A percentile compares a stretch with the other conserved stretches of the same genome.
phyloP scores from a whole-genome alignment of 2,113 vertebrate species.

The Ctenodactylus gundi region DNA sequence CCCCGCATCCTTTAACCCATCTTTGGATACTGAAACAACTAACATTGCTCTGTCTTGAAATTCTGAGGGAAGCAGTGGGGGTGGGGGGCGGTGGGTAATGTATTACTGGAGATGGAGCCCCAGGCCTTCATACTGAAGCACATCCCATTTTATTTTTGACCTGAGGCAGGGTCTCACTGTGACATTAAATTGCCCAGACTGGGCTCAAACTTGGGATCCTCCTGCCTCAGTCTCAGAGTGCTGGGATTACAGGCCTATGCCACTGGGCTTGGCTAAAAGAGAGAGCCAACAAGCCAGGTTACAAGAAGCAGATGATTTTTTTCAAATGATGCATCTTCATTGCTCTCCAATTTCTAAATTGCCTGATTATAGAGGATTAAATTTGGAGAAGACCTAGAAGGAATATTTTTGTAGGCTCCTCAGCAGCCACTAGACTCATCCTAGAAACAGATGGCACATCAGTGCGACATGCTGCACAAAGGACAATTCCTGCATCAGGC shows the following conservation, averaged over 20 bases:
- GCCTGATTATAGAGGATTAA: not conserved
- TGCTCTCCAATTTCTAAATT: not conserved
- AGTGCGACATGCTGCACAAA: constrained; percentile 43
- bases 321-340: not conserved
- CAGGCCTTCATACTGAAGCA: no score
- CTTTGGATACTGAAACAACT: not conserved
- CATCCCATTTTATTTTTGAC: no score
- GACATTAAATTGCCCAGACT: no score
- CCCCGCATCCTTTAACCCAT: not conserved
- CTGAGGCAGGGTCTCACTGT: no score
- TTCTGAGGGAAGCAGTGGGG: not conserved
- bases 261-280: no score
- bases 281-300: not conserved
- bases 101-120: no score
- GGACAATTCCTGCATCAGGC: constrained; percentile 34
- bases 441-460: constrained; percentile 75
- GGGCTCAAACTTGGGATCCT: no score
- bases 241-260: no score
- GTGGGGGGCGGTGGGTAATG: no score
- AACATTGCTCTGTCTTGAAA: not conserved
- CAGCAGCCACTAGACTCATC: constrained; percentile 59
- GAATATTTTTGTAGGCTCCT: constrained; percentile 69
- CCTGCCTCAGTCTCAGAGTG: no score
- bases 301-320: not conserved
- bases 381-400: constrained; percentile 15